Evolutionary conservation across 2,113 vertebrate genomes (phyloP).

Genomic region (Halichoerus grypus): DNA sequence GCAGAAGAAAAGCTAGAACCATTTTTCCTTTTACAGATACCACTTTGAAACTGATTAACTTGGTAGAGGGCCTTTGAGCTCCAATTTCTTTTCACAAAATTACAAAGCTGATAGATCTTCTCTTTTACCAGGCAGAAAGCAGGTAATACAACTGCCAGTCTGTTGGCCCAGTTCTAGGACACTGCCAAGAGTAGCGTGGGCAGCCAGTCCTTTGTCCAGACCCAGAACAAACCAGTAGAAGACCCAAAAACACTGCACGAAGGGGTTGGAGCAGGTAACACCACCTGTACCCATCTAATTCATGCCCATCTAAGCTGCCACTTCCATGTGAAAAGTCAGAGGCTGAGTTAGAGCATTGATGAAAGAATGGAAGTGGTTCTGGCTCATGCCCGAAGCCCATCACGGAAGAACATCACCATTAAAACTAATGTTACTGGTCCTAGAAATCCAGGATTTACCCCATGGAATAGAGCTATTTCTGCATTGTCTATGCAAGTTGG

Average conservation of each 20-base stretch:
- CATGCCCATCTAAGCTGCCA: constrained; percentile 71
- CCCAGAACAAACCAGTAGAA: constrained; percentile 77
- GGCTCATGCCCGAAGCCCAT: constrained; percentile 39
- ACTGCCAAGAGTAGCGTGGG: constrained; percentile 70
- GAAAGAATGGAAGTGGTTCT: constrained; percentile 58
- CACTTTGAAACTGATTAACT: constrained; percentile 28
- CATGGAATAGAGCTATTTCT: constrained; percentile 14
- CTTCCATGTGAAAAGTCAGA: constrained; percentile 70
- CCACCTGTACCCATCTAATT: constrained; percentile 52
- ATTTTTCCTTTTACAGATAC: neutral
- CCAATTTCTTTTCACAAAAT: constrained; percentile 71
- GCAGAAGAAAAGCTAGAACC: neutral
- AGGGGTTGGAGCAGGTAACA: constrained; percentile 80
- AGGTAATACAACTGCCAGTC: neutral
- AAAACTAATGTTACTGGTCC: constrained; percentile 57
- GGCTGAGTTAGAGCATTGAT: constrained; percentile 42
- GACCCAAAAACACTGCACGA: constrained; percentile 70
- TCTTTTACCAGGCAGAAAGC: constrained; percentile 46
- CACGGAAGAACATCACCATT: constrained; percentile 63
- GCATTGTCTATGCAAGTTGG: neutral
- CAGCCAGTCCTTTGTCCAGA: constrained; percentile 73
- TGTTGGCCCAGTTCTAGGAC: constrained; percentile 66
- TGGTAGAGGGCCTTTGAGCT: neutral
- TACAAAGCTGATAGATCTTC: constrained; percentile 43
- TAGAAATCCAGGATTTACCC: constrained; percentile 59